These are phyloP conservation scores for Temnothorax ravouxi DNA, from an alignment of 2,888 invertebrate species.

Conservation along the genomic window DNA sequence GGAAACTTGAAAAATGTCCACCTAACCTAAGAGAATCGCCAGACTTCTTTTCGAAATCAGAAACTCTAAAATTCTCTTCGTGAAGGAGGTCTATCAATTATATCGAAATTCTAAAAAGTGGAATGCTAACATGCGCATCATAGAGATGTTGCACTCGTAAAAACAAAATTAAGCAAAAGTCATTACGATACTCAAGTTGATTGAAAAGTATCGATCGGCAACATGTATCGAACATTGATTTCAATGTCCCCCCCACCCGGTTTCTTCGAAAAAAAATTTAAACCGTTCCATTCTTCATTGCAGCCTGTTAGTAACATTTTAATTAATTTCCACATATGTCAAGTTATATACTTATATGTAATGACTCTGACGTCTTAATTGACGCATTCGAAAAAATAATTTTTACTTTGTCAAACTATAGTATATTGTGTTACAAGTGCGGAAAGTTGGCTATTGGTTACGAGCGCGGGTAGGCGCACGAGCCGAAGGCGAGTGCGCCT, in stretches of 20 bases:
- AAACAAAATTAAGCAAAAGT: constrained; percentile 29
- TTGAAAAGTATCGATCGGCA: constrained; percentile 36
- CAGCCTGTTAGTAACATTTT: background rate
- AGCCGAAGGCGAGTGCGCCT: too few species aligned
- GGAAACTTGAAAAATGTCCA: constrained; percentile 3
- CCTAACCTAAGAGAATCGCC: background rate
- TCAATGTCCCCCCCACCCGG: too few species aligned
- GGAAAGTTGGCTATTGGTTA: too few species aligned
- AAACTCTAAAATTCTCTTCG: background rate
- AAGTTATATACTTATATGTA: background rate
- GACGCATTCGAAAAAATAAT: background rate
- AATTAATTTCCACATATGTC: background rate
- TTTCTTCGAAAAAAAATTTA: background rate
- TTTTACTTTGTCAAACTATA: background rate
- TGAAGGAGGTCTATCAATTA: background rate
- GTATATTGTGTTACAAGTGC: too few species aligned
- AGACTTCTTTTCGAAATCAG: background rate
- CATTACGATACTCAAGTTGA: constrained; percentile 7
- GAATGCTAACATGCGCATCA: constrained; percentile 4
- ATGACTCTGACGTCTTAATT: background rate
- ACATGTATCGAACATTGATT: background rate
- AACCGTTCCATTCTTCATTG: background rate
- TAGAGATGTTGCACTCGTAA: constrained; percentile 2
- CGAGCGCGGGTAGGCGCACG: too few species aligned
- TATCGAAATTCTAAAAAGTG: background rate